phyloP scores from a whole-genome alignment of 1,140 invertebrate species.

The Drosophila eugracilis region DNA sequence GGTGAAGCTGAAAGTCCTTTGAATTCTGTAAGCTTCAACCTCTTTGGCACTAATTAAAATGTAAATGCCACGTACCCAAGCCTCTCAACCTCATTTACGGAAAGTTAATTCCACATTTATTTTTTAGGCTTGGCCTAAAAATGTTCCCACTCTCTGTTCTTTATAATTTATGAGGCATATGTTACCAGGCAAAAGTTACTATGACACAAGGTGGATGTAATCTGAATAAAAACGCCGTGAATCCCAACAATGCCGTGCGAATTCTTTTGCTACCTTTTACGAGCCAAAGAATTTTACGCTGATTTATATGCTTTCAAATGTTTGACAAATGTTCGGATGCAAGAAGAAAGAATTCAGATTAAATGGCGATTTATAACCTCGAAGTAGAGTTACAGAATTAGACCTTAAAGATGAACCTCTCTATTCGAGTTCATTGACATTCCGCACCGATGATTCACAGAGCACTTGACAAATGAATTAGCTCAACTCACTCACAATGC shows the following conservation, averaged over 20 bases:
- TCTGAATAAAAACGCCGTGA: constrained; percentile 43
- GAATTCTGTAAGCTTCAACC: constrained; percentile 39
- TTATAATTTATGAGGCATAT: constrained; percentile 77
- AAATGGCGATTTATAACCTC: constrained; percentile 8
- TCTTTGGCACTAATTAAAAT: constrained; percentile 61
- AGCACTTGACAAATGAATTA: constrained; percentile 80
- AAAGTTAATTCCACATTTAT: constrained; percentile 32
- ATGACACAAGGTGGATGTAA: constrained; percentile 35
- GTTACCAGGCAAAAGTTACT: constrained; percentile 70
- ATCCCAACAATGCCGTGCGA: constrained; percentile 58
- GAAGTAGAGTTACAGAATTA: background rate
- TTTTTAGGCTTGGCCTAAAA: constrained; percentile 20
- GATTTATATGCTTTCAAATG: constrained; percentile 64
- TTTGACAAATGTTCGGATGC: constrained; percentile 26
- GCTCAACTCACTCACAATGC: constrained; percentile 64
- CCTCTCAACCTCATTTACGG: constrained; percentile 31
- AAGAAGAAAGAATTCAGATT: constrained; percentile 13
- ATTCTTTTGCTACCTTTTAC: constrained; percentile 58
- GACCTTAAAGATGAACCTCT: background rate
- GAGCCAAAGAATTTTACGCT: constrained; percentile 70
- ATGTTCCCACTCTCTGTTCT: constrained; percentile 10
- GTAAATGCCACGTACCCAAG: constrained; percentile 13
- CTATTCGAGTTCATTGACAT: constrained; percentile 38
- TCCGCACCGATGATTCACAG: constrained; percentile 62
- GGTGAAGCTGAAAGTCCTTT: background rate